These are phyloP conservation scores for Trinorchestia longiramus DNA, from an alignment of 1,140 invertebrate genomes.

Conservation along the genomic window DNA sequence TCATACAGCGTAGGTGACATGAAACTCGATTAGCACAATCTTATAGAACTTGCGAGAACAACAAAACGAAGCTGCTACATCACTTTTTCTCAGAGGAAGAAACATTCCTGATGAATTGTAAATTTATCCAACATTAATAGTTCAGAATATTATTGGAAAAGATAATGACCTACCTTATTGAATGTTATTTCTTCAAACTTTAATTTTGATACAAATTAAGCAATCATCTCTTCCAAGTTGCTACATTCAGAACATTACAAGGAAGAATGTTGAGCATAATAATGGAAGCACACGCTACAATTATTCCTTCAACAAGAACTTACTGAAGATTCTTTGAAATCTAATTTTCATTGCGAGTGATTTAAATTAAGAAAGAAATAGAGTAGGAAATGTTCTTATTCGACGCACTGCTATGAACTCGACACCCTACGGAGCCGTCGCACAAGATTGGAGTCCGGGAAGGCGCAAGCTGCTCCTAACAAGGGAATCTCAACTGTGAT, in stretches of 20 bases:
- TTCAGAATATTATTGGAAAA: neutral
- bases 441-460: neutral
- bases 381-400: constrained; percentile 1
- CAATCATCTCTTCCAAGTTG: neutral
- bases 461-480: constrained; percentile 16
- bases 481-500: constrained; percentile 43
- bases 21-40: neutral
- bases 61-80: neutral
- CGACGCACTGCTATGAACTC: neutral
- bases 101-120: neutral
- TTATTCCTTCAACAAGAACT: neutral
- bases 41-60: neutral
- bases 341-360: neutral
- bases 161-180: neutral
- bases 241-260: neutral
- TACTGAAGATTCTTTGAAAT: neutral
- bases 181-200: neutral
- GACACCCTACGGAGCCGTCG: neutral
- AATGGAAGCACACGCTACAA: too few species aligned
- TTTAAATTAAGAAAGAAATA: neutral
- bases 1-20: neutral
- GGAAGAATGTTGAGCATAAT: neutral
- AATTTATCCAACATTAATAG: neutral
- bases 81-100: neutral
- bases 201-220: neutral